phyloP scores from a whole-genome alignment of 2,888 invertebrate genomes.

The Agrotis exclamationis region DNA sequence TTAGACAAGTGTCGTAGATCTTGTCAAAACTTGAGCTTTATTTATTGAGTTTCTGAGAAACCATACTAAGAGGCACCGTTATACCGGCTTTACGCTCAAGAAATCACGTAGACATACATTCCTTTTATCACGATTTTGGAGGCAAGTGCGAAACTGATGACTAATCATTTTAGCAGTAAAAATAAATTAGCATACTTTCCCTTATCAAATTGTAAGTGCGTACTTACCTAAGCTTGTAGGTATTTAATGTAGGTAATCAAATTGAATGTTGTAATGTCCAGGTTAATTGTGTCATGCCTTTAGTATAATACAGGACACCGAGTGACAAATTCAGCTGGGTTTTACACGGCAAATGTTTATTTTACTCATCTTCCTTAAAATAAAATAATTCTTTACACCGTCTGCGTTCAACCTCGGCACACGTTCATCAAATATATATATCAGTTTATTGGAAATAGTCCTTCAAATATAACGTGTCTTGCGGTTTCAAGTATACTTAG shows the following conservation, averaged over 20 bases:
- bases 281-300: slow-evolving; percentile 14
- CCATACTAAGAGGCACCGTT: slow-evolving; percentile 12
- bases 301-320: slow-evolving; percentile 45
- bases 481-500: slow-evolving; percentile 39
- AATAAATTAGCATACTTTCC: slow-evolving; percentile 27
- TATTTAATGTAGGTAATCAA: slow-evolving; percentile 19
- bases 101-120: slow-evolving; percentile 48
- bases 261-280: slow-evolving; percentile 22
- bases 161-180: slow-evolving; percentile 25
- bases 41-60: slow-evolving; percentile 23
- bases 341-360: slow-evolving; percentile 49
- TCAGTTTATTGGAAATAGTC: slow-evolving; percentile 55
- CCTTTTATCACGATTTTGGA: slow-evolving; percentile 13
- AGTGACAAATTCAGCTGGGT: slow-evolving; percentile 32
- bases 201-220: slow-evolving; percentile 20
- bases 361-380: slow-evolving; percentile 52
- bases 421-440: slow-evolving; percentile 33
- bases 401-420: slow-evolving; percentile 38
- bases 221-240: slow-evolving; percentile 7
- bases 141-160: slow-evolving; percentile 17
- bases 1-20: not conserved
- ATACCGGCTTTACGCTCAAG: slow-evolving; percentile 18
- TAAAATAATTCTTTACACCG: slow-evolving; percentile 38
- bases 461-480: slow-evolving; percentile 60
- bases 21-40: slow-evolving; percentile 11